A percentile compares a stretch with the other conserved stretches of the same genome.
Conservation (phyloP, 2,888 invertebrate genomes). For the Dicranocentrus wangi region DNA sequence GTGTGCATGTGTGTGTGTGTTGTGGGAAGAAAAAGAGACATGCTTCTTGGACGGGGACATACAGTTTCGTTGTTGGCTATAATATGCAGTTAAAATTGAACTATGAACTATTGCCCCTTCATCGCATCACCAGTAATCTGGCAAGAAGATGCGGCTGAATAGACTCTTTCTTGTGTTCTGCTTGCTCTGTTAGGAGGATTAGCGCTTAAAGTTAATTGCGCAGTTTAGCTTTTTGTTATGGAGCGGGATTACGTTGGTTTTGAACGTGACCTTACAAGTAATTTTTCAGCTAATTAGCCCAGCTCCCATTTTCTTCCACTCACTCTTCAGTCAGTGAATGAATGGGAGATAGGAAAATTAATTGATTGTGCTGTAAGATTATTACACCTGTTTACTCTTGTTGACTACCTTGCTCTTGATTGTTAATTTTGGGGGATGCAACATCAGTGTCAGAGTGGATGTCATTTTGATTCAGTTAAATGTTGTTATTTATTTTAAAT, state of each 20-base stretch:
- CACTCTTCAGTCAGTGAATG: background rate
- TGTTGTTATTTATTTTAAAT: too few relatives aligned
- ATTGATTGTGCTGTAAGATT: background rate
- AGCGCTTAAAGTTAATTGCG: slow-evolving; percentile 27
- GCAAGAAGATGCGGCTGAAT: background rate
- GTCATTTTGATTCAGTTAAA: too few relatives aligned
- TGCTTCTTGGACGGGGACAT: background rate
- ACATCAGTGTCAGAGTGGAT: background rate
- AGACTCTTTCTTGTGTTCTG: background rate
- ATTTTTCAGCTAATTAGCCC: slow-evolving; percentile 1
- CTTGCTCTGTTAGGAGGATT: too few relatives aligned
- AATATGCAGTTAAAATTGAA: slow-evolving; percentile 6
- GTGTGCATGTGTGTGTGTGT: slow-evolving; percentile 30
- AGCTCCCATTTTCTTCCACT: background rate
- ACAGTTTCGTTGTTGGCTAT: background rate
- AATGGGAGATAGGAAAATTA: slow-evolving; percentile 2
- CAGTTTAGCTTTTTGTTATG: slow-evolving; percentile 22
- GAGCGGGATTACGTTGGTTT: background rate
- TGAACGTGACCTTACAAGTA: slow-evolving; percentile 21
- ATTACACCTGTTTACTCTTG: too few relatives aligned
- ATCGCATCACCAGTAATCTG: background rate
- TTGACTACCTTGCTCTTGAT: slow-evolving; percentile 3
- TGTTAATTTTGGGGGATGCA: background rate
- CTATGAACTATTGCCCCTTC: slow-evolving; percentile 21
- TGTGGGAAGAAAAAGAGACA: slow-evolving; percentile 3